Percentiles rank a stretch among this genome's conserved stretches.
These are phyloP conservation scores for Eurystomus glaucurus DNA, from an alignment of 2,797 vertebrate species.

Conservation along the genomic window DNA sequence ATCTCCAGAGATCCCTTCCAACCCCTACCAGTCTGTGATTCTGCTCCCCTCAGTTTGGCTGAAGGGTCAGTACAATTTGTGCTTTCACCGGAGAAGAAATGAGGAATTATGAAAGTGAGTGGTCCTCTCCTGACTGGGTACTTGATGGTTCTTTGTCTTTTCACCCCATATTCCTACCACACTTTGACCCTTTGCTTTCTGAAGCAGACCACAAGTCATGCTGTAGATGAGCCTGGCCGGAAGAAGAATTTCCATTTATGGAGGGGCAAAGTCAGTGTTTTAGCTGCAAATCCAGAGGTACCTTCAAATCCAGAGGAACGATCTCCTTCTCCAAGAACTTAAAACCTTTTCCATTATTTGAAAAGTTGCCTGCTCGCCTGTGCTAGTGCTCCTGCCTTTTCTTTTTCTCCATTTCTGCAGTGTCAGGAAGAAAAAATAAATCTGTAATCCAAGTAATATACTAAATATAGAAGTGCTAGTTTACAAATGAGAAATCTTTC, in stretches of 20 bases:
- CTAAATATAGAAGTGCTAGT: conserved; percentile 83
- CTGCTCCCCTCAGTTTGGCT: not conserved
- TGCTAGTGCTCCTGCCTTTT: conserved; percentile 46
- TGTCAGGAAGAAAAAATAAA: conserved; percentile 69
- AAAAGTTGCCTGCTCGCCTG: conserved; percentile 18
- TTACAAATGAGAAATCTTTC: conserved; percentile 76
- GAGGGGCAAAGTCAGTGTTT: not conserved
- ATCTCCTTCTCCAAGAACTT: not conserved
- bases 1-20: no score
- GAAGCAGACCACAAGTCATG: not conserved
- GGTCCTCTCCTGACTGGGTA: not conserved
- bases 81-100: not conserved
- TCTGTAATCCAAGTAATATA: conserved; percentile 60
- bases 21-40: no score
- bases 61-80: not conserved
- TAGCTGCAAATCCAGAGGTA: not conserved
- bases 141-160: not conserved
- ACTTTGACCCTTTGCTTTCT: not conserved
- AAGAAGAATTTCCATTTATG: not conserved
- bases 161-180: not conserved
- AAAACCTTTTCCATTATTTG: conserved; percentile 38
- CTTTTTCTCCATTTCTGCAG: conserved; percentile 57
- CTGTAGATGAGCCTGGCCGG: not conserved
- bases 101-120: not conserved
- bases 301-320: not conserved